phyloP scores from a whole-genome alignment of 35 echinoderm and acorn worm genomes.

The Stichopus chloronotus region DNA sequence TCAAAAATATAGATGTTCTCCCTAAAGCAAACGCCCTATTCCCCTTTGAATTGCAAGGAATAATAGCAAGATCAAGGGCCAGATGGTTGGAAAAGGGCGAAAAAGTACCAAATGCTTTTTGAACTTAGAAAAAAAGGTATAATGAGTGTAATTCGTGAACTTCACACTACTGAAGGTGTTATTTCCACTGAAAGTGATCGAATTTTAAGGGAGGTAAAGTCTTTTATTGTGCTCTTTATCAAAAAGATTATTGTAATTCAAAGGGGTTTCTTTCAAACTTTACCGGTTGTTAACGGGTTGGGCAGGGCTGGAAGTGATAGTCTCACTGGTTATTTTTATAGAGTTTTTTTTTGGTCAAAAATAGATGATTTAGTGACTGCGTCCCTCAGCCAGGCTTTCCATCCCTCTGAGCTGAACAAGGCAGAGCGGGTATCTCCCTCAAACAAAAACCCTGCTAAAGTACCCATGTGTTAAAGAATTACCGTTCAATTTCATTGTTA shows the following conservation, averaged over 20 bases:
- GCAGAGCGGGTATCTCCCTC: background rate
- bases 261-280: background rate
- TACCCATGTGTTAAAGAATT: constrained; percentile 4
- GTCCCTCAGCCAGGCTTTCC: constrained; percentile 10
- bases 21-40: no score
- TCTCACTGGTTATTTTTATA: no score
- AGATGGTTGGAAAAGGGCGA: no score
- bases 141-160: background rate
- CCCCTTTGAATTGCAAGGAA: no score
- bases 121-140: no score
- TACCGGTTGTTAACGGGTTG: background rate
- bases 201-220: background rate
- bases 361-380: constrained; percentile 14
- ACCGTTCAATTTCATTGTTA: no score
- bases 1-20: no score
- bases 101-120: no score
- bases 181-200: background rate
- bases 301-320: background rate
- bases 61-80: no score
- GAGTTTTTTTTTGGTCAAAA: background rate
- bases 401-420: background rate
- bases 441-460: background rate
- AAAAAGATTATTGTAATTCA: background rate
- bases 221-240: no score
- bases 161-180: background rate